These are phyloP conservation scores for Ochlodes sylvanus DNA, from an alignment of 2,888 invertebrate genomes.

Conservation along the genomic window DNA sequence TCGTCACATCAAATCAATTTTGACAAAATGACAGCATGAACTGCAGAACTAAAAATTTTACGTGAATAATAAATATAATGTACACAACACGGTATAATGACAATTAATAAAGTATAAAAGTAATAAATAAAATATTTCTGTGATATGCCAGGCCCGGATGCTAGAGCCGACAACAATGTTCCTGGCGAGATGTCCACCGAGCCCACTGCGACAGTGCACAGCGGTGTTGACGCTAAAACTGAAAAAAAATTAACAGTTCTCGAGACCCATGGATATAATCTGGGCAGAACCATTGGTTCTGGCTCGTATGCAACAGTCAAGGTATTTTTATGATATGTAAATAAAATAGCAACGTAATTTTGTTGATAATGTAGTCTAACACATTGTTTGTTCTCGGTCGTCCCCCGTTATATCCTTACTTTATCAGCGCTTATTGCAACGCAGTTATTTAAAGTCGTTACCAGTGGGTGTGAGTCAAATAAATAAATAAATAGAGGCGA, in stretches of 20 bases:
- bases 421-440: too few relatives aligned
- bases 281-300: slow-evolving; percentile 91
- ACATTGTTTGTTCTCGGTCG: too few relatives aligned
- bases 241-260: slow-evolving; percentile 87
- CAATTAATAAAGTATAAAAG: slow-evolving; percentile 59
- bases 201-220: slow-evolving; percentile 75
- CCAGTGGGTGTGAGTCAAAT: too few relatives aligned
- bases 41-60: slow-evolving; percentile 61
- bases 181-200: slow-evolving; percentile 79
- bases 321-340: slow-evolving; percentile 64
- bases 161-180: slow-evolving; percentile 79
- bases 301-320: slow-evolving; percentile 94
- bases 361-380: too few relatives aligned
- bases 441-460: too few relatives aligned
- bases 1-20: slow-evolving; percentile 52
- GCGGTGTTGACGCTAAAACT: slow-evolving; percentile 72
- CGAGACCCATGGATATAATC: slow-evolving; percentile 90
- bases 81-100: slow-evolving; percentile 73
- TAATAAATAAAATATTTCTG: slow-evolving; percentile 58
- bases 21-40: slow-evolving; percentile 74
- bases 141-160: slow-evolving; percentile 84
- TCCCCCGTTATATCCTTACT: too few relatives aligned
- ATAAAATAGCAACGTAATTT: too few relatives aligned
- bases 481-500: too few relatives aligned
- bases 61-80: slow-evolving; percentile 59